Evolutionary conservation across 2,113 vertebrate species (phyloP), one percentile per base, ranked within the genome.

Genomic region (Pseudorhombus dupliciocellatus): DNA sequence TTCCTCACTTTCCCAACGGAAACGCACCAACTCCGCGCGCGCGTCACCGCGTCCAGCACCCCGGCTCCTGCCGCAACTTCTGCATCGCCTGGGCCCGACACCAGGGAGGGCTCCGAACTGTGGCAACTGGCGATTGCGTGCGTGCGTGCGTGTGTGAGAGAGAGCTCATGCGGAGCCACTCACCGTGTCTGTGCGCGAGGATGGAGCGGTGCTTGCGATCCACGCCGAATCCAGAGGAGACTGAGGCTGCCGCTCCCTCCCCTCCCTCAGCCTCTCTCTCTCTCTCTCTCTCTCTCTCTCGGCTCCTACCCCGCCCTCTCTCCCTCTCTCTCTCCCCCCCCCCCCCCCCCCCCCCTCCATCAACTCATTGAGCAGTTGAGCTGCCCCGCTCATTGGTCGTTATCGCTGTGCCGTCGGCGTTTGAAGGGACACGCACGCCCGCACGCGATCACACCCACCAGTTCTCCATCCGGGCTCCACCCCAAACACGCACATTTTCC

Each of bases 361-460:
- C 81, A 75, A 62, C 79, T 73, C 69, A 77, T 70, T 7, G 77
- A 62, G 16, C 46, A 74, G 77, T 63, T 75, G 74, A 78, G 69
- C 48, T 10, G 75, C 37, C 71, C 71, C 57, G 56, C 78, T 89
- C 83, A 85, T 85, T 85, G 87, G 84, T 75, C 75, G 73, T 74
- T 11, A 37, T 37, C 70, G 67, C 59, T 8, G 20, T 14, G 25
- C 66, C 40, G 46, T 11, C 50, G 10, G 40, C 26, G 60, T 78
- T 80, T 85, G 50, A 73, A 78, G 15, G 1, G 3, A 4, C 15
- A n/a, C 20, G 25, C 14, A 15, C 26, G 7, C 26, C 8, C 26
- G 25, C 14, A 15, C 26, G 7, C 26, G 9, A 16, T 6, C 26
- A 9, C 54, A n/a, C 25, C 7, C 54, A 20, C 53, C 14, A 5